Evolutionary conservation across 2,888 invertebrate genomes (phyloP), one percentile per base, ranked within the genome.

Genomic region (Odontocolon sp.): DNA sequence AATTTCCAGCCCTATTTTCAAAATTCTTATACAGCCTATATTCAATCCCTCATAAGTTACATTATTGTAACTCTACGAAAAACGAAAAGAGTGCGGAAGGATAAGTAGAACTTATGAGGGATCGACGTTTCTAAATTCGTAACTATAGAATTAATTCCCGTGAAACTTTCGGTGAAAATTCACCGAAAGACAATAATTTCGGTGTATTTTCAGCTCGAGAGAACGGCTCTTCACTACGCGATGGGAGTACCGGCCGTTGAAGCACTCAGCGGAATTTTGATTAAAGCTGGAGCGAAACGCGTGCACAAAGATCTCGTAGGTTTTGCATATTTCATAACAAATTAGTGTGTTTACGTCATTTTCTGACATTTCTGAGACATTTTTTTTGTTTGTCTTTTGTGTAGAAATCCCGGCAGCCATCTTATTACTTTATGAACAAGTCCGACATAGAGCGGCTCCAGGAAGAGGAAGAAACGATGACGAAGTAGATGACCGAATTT

Each of bases 381-480:
- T 56, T 14, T 2, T 9, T 40, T 26, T 11, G 3, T 38, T 52
- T 42, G 0, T 45, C 1, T 63, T 72, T 73, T 52, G 36, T 47
- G 21, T 85, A 93, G 87, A 96, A 96, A 91, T 97, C 96, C 69
- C 93, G 97, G 47, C 96, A 97, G 86, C 96, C 97, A 0, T 95
- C 96, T 36, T 97, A 97, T 91, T 98, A 97, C 91, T 97, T 96
- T 88, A 96, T 97, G 94, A 97, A 97, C 90, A 96, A 96, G 90
- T 95, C 96, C 0, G 97, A 97, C 81, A 96, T 98, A 85, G 91
- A 95, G 77, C 92, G 95, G 78, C 93, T 97, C 45, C 96, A 96
- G 88, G 96, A 96, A 85, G 97, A 97, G 88, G 97, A 97, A 86
- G 94, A 95, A 82, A 91, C 92, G 21, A 93, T 93, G 86, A 59